These are phyloP conservation scores for Drosophila mulleri DNA, from an alignment of 2,888 invertebrate species.

Conservation along the genomic window DNA sequence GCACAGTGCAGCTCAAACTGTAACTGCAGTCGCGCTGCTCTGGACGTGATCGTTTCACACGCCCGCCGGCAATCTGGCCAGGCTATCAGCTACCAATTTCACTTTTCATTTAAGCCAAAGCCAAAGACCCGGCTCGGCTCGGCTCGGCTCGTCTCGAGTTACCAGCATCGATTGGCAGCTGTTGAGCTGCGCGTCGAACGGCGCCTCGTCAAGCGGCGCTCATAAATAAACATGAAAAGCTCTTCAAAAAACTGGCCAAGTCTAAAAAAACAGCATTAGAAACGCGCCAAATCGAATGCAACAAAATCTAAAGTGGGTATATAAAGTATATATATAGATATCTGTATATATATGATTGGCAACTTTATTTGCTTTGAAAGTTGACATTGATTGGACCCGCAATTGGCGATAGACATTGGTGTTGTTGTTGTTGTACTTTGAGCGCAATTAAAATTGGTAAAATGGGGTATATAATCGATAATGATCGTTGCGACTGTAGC, in stretches of 20 bases:
- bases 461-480: not conserved
- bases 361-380: constrained; percentile 79
- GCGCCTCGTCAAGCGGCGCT: constrained; percentile 18
- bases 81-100: constrained; percentile 62
- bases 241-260: constrained; percentile 61
- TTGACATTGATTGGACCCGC: constrained; percentile 81
- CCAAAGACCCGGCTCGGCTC: not conserved
- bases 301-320: constrained; percentile 33
- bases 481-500: not conserved
- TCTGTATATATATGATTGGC: constrained; percentile 54
- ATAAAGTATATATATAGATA: not conserved
- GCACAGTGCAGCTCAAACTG: constrained; percentile 3
- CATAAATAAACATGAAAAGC: constrained; percentile 76
- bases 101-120: constrained; percentile 58
- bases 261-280: constrained; percentile 67
- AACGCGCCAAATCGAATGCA: constrained; percentile 43
- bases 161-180: constrained; percentile 55
- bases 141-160: constrained; percentile 61
- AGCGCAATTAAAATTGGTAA: not conserved
- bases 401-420: constrained; percentile 60
- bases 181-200: constrained; percentile 28
- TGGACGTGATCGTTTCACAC: constrained; percentile 65
- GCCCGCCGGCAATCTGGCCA: constrained; percentile 39
- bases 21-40: constrained; percentile 18
- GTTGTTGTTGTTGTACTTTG: not conserved